These are phyloP conservation scores for Pygmarrhopalites habei DNA, from an alignment of 1,140 invertebrate species.

Conservation along the genomic window DNA sequence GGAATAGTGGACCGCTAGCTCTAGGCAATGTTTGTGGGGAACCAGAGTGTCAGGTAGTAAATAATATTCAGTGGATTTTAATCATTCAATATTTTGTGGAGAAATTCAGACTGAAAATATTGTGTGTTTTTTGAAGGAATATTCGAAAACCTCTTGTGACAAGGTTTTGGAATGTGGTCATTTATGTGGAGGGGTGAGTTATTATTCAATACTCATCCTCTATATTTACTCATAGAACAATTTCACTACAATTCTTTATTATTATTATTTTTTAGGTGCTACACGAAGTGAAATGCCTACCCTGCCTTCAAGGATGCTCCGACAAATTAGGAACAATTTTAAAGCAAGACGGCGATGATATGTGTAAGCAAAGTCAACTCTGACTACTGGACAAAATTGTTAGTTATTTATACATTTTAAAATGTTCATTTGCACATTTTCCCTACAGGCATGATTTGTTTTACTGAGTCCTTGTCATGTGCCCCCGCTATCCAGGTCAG, in stretches of 20 bases:
- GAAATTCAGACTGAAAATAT: not conserved
- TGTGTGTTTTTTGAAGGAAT: slow-evolving; percentile 55
- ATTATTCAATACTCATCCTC: too few relatives aligned
- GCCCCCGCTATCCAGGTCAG: slow-evolving; percentile 91
- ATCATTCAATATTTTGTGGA: not conserved
- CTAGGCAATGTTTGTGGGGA: slow-evolving; percentile 90
- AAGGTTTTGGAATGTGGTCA: slow-evolving; percentile 82
- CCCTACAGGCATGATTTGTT: slow-evolving; percentile 99
- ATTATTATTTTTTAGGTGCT: too few relatives aligned
- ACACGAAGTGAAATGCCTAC: slow-evolving; percentile 73
- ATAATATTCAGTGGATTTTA: not conserved
- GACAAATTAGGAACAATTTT: slow-evolving; percentile 46
- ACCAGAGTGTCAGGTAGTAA: slow-evolving; percentile 73
- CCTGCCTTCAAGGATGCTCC: slow-evolving; percentile 67
- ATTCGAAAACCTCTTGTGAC: slow-evolving; percentile 73
- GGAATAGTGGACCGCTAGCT: slow-evolving; percentile 73
- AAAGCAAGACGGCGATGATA: slow-evolving; percentile 93
- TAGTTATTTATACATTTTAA: too few relatives aligned
- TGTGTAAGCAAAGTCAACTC: too few relatives aligned
- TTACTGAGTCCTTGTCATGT: slow-evolving; percentile 88
- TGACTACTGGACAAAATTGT: too few relatives aligned
- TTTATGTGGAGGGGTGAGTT: slow-evolving; percentile 87
- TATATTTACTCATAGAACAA: too few relatives aligned
- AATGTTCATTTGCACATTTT: too few relatives aligned
- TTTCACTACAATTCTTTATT: too few relatives aligned